Percentiles rank a stretch among this genome's conserved stretches.
phyloP scores from a whole-genome alignment of 2,797 vertebrate genomes.

The Takifugu rubripes region DNA sequence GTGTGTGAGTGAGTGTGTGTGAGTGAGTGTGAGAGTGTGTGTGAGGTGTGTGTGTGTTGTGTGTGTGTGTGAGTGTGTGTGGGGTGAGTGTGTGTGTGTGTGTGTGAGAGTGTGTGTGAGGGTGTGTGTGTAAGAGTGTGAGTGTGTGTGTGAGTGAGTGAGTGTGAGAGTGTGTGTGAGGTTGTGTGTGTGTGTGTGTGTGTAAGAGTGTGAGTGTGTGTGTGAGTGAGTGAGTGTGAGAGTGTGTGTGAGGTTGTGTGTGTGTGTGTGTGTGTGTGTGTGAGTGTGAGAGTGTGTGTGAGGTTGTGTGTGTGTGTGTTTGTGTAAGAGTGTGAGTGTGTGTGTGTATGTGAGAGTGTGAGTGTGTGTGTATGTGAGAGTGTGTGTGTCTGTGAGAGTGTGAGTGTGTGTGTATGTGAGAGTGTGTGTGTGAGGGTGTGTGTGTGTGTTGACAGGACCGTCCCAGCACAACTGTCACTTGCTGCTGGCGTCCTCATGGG shows the following conservation, averaged over 20 bases:
- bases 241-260: neutral
- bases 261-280: neutral
- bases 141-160: too few species aligned
- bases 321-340: too few species aligned
- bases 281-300: constrained; percentile 1
- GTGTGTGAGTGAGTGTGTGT: too few species aligned
- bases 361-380: neutral
- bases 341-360: neutral
- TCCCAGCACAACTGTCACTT: constrained; percentile 63
- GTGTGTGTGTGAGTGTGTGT: neutral
- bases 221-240: too few species aligned
- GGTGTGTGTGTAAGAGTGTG: too few species aligned
- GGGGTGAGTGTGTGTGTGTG: too few species aligned
- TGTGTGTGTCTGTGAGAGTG: constrained; percentile 24
- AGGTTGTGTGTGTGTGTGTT: neutral
- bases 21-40: too few species aligned
- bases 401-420: neutral
- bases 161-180: too few species aligned
- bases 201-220: too few species aligned
- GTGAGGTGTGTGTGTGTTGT: too few species aligned
- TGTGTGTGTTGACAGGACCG: constrained; percentile 52
- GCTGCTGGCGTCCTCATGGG: constrained; percentile 67
- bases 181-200: too few species aligned
- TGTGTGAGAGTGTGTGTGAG: too few species aligned
- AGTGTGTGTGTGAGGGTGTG: neutral